Evolutionary conservation across 2,113 vertebrate genomes (phyloP).

Genomic region (Cervus canadensis): DNA sequence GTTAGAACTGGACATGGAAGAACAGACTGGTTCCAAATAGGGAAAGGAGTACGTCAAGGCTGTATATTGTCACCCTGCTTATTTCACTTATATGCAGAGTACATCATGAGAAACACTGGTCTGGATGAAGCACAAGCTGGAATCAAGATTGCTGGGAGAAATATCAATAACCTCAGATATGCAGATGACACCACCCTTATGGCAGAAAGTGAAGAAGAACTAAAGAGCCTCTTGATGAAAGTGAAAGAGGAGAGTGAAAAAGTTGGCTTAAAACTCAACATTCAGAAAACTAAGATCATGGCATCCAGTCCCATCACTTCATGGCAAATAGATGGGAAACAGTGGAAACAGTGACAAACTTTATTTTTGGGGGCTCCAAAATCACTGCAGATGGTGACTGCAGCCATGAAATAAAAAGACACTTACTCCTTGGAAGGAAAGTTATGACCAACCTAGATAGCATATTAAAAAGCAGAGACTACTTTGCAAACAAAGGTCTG

Average conservation of each 20-base stretch:
- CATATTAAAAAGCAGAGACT: background rate
- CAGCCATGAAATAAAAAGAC: background rate
- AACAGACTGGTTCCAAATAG: background rate
- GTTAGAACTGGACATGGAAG: background rate
- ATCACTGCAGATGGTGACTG: background rate
- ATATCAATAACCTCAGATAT: background rate
- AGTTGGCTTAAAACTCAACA: background rate
- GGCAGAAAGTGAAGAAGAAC: background rate
- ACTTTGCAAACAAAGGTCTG: background rate
- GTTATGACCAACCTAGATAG: background rate
- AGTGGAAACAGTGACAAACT: background rate
- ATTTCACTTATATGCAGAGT: background rate
- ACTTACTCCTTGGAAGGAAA: background rate
- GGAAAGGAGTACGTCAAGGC: background rate
- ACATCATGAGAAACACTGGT: rapidly evolving
- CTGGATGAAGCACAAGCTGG: background rate
- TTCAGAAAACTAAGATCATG: background rate
- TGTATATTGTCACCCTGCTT: background rate
- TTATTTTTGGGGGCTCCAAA: rapidly evolving
- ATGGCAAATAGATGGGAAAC: background rate
- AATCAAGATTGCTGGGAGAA: background rate
- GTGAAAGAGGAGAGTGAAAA: background rate
- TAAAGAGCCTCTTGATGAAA: background rate
- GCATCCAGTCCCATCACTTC: background rate
- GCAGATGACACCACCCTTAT: background rate